Base-by-base conservation (phyloP, 2,888 invertebrate genomes). In the Cryptocephalus primarius region DNA sequence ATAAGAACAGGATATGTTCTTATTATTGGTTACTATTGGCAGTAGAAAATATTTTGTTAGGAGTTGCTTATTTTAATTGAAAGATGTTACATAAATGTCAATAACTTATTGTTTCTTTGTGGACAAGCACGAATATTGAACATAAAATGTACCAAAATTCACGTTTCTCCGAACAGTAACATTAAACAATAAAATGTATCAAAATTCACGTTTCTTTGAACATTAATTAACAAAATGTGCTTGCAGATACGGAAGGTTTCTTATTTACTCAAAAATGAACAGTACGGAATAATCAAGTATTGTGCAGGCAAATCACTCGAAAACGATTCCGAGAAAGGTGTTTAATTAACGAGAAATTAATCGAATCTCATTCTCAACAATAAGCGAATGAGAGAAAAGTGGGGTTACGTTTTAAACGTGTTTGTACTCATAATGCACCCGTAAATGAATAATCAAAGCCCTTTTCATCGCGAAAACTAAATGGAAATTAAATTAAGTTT, bases 401-500 rank as follows among this genome's bases (percentile, higher is more conserved):
- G 22, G 50, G 46, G 50, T 48, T 50, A 50, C 48, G 44, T 49
- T 49, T 50, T 46, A 53, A 53, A 51, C 51, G 47, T 41, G 31
- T n/a, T 22, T 39, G 46, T 33, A 43, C 40, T 39, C 46, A 46
- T 48, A 46, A 45, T 48, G 33, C 45, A 43, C 32, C 42, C 36
- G 43, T 45, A 48, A 48, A 44, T 46, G 43, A 36, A 48, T 51
- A 57, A 58, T 58, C 54, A 57, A 55, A 58, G 53, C 45, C 48
- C 55, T 44, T 46, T 50, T 49, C 46, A 48, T 44, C 46, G 41
- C 39, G 33, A 41, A 44, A 39, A 44, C 43, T 40, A 43, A 42
- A 43, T 34, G 49, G 43, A 56, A 55, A 48, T 52, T 51, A 55
- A 56, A 52, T 53, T 52, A 53, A 56, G 49, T 52, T 52, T 54